A percentile compares a stretch with the other conserved stretches of the same genome.
phyloP scores from a whole-genome alignment of 2,113 vertebrate genomes.

The Ptilonorhynchus violaceus region DNA sequence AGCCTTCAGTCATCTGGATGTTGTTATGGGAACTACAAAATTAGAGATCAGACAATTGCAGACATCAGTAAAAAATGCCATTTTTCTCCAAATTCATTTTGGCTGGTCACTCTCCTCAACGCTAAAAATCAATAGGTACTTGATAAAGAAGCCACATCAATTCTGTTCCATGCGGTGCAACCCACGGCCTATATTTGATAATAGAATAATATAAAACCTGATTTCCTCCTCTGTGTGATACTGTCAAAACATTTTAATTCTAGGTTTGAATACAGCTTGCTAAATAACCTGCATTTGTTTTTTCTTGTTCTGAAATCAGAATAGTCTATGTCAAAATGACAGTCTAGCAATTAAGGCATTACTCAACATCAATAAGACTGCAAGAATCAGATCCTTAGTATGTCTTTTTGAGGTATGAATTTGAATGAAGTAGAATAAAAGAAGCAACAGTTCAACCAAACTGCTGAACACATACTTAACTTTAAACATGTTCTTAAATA shows the following conservation, averaged over 20 bases:
- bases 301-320: neutral
- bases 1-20: slow-evolving; percentile 52
- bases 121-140: neutral
- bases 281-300: neutral
- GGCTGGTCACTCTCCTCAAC: slow-evolving; percentile 19
- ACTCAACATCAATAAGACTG: neutral
- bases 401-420: neutral
- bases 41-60: slow-evolving; percentile 41
- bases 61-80: neutral
- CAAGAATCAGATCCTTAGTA: neutral
- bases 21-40: slow-evolving; percentile 71
- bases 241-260: slow-evolving; percentile 45
- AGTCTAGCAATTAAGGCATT: slow-evolving; percentile 23
- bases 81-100: slow-evolving; percentile 33
- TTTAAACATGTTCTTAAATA: neutral
- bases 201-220: neutral
- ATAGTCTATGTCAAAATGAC: neutral
- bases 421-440: slow-evolving; percentile 4
- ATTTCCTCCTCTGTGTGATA: slow-evolving; percentile 10
- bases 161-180: neutral
- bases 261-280: neutral
- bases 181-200: neutral
- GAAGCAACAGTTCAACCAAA: neutral
- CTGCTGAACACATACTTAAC: neutral
- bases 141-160: neutral